A percentile compares a stretch with the other conserved stretches of the same genome.
These are phyloP conservation scores for Thunnus maccoyii DNA, from an alignment of 2,113 vertebrate genomes.

Conservation along the genomic window DNA sequence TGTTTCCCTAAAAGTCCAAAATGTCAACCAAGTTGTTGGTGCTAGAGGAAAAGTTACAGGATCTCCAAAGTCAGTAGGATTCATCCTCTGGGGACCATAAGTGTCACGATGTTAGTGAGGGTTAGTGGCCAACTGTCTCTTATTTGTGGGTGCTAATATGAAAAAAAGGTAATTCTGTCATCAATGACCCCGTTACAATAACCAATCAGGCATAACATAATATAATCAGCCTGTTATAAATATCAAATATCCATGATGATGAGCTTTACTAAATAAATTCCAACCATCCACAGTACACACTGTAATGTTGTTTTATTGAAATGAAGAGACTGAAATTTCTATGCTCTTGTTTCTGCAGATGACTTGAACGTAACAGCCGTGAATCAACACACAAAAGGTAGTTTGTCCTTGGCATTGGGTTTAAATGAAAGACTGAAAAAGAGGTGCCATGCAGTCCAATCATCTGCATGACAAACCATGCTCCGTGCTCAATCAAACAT, in stretches of 20 bases:
- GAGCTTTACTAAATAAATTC: constrained; percentile 36
- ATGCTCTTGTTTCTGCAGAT: neutral
- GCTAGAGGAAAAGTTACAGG: no score
- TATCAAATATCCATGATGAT: constrained; percentile 6
- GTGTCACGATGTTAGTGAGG: neutral
- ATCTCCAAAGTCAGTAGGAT: no score
- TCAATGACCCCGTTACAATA: constrained; percentile 19
- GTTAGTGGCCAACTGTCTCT: neutral
- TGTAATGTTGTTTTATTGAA: constrained; percentile 4
- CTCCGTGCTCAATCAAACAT: constrained; percentile 35
- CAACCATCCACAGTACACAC: constrained; percentile 1
- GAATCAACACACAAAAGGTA: constrained; percentile 24
- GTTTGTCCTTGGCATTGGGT: constrained; percentile 52
- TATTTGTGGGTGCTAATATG: neutral
- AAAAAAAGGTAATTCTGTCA: neutral
- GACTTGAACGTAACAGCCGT: neutral
- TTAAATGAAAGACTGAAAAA: constrained; percentile 54
- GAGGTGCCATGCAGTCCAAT: constrained; percentile 22
- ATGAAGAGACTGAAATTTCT: neutral
- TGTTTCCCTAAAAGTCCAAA: no score
- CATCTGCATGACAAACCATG: constrained; percentile 49
- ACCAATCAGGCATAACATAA: constrained; percentile 11
- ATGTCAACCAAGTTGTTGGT: no score
- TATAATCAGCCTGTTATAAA: constrained; percentile 29
- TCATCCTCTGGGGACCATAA: neutral